Percentiles rank a stretch among this genome's conserved stretches.
These are phyloP conservation scores for Carpatolechia fugitivella DNA, from an alignment of 2,888 invertebrate genomes.

Conservation along the genomic window DNA sequence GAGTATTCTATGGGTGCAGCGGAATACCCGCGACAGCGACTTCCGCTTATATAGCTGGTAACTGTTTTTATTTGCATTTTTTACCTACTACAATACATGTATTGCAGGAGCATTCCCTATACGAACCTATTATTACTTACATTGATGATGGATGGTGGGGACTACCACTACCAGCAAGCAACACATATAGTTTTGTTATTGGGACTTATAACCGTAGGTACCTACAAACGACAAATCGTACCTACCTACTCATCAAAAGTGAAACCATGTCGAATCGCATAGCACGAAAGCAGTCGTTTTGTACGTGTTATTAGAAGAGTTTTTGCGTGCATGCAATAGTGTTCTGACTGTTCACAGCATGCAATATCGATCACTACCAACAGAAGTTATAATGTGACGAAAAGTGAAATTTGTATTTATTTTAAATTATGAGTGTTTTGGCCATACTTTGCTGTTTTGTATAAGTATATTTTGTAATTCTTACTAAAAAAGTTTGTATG, in stretches of 20 bases:
- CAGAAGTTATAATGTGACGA: neutral
- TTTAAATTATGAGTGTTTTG: too few species aligned
- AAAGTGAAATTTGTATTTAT: slow-evolving; percentile 6
- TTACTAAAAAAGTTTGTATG: too few species aligned
- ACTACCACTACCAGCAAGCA: too few species aligned
- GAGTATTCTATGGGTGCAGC: slow-evolving; percentile 19
- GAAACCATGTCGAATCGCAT: slow-evolving; percentile 71
- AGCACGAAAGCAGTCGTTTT: slow-evolving; percentile 58
- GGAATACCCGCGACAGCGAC: slow-evolving; percentile 21
- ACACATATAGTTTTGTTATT: neutral
- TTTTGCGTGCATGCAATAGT: slow-evolving; percentile 59
- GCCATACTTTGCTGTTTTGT: too few species aligned
- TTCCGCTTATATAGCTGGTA: slow-evolving; percentile 17
- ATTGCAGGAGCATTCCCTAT: too few species aligned
- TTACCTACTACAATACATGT: neutral
- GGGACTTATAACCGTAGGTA: slow-evolving; percentile 18
- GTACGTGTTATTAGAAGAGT: slow-evolving; percentile 57
- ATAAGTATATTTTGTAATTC: too few species aligned
- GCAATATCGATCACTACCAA: slow-evolving; percentile 39
- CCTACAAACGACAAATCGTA: slow-evolving; percentile 27
- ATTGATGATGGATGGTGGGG: too few species aligned
- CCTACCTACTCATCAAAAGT: slow-evolving; percentile 56
- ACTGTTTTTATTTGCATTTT: neutral
- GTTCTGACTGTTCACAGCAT: slow-evolving; percentile 42
- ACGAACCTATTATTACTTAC: too few species aligned